Evolutionary conservation across 2,888 invertebrate genomes (phyloP), one percentile per base, ranked within the genome.

Genomic region (Dioctria rufipes): DNA sequence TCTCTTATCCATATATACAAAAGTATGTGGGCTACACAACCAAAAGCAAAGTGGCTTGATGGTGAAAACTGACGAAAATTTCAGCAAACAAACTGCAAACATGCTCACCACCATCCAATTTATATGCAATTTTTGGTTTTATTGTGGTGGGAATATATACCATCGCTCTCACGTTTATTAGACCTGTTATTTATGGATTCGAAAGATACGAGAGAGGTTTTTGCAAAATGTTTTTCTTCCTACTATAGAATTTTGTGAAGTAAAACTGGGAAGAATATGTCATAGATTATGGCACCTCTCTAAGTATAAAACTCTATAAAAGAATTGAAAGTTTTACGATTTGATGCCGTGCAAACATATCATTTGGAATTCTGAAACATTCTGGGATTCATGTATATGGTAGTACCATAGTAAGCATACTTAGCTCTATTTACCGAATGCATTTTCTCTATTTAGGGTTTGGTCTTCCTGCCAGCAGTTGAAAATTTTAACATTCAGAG

Each of bases 151-250:
- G 49, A 6, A 46, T 46, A 40, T 71, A 42, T 60, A 39, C 25
- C 73, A 25, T 25, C 58, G 73, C 73, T 40, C 39, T 73, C 58
- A 54, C 73, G 43, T 73, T 73, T 73, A 73, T 73, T 73, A 73
- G 73, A 73, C 58, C 42, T 58, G 73, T 51, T 73, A 73, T 73
- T 73, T 73, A 73, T 73, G 73, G 60, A n/a, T 58, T 42, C 58
- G 25, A 58, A 73, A 60, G 60, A 39, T 46, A 25, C 25, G 65
- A 42, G 40, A 46, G 67, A n/a, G 67, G 46, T 42, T 43, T 46
- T 51, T 25, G 25, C 51, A 46, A 25, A 8, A 4, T 4, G 6
- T 39, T 6, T 13, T 39, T 3, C 61, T 37, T 37, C n/a, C 42
- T 40, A 42, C 65, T 9, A 11, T 37, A 51, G 39, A 51, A 69